Evolutionary conservation across 1,140 invertebrate genomes (phyloP).

Genomic region (Pinna nobilis): DNA sequence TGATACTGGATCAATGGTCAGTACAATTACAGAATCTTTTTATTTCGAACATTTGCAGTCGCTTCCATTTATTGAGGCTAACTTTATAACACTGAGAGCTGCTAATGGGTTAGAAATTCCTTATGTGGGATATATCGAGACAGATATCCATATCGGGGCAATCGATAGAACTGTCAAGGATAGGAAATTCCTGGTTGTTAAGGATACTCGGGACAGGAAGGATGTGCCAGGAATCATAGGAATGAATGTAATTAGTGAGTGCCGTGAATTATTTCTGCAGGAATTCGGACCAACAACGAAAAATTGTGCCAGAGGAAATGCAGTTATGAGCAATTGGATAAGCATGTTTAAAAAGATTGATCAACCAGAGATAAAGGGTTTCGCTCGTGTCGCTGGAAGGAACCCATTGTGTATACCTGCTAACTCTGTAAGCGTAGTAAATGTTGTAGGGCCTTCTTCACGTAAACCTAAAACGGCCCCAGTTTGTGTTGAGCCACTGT

Average conservation of each 20-base stretch:
- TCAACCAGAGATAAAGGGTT: constrained; percentile 11
- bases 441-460: constrained; percentile 6
- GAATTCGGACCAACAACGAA: background rate
- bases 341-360: too few species aligned
- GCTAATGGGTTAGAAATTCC: constrained; percentile 33
- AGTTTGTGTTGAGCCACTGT: constrained; percentile 10
- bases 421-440: constrained; percentile 21
- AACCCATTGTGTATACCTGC: constrained; percentile 10
- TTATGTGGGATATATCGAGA: constrained; percentile 32
- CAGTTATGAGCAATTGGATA: too few species aligned
- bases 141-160: background rate
- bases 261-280: background rate
- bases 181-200: constrained; percentile 20
- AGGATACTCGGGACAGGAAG: constrained; percentile 4
- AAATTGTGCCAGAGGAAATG: too few species aligned
- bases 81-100: constrained; percentile 1
- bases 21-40: constrained; percentile 14
- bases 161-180: constrained; percentile 18
- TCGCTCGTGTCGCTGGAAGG: constrained; percentile 2
- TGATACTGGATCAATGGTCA: constrained; percentile 29
- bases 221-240: constrained; percentile 9
- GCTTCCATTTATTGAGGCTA: background rate
- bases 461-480: background rate
- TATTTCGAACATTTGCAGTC: background rate
- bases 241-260: constrained; percentile 5